Evolutionary conservation across 2,888 invertebrate genomes (phyloP), one percentile per base, ranked within the genome.

Genomic region (Coenonympha arcania): DNA sequence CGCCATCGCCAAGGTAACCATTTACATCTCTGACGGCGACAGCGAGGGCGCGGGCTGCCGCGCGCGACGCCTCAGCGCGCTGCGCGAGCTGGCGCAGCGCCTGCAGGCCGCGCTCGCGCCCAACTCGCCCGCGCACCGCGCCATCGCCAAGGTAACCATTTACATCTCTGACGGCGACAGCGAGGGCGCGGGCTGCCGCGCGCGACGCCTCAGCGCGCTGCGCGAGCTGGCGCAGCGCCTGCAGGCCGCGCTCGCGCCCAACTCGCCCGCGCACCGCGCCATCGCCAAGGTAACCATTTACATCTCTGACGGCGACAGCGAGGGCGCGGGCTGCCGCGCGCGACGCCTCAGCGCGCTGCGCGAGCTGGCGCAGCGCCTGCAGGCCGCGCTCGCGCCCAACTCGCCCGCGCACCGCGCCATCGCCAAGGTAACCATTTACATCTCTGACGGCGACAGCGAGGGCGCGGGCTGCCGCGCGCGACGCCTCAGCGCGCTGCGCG

Each of bases 91-190:
- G 31, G 92, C 91, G 6, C 87, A 91, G 8, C 89, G 90, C 33
- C 74, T 93, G 63, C 92, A 92, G 66, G 88, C 89, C 1, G 90
- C 90, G 22, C 71, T 93, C 52, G 88, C 90, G 11, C 91, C 92
- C 2, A 90, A 90, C 62, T 91, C 91, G 43, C 89, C 89, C 4
- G 91, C 91, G 0, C 88, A 91, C 51, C 73, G 87, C 48, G 88
- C 89, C 61, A 90, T 92, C 68, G 87, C 90, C 65, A 90, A 90
- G 87, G 88, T 88, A 63, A 34, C 11, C 1, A 4, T 3, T n/a
- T 28, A n/a, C n/a, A 92, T 93, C 62, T 92, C 92, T 6, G 93
- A 93, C 70, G 92, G 92, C 52, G 92, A 92, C 65, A 92, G 84
- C 55, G 86, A 85, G 68, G 71, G 89, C 84, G 81, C 91, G 75